Base-by-base conservation (phyloP, 2,888 invertebrate species). In the Tetramorium bicarinatum region DNA sequence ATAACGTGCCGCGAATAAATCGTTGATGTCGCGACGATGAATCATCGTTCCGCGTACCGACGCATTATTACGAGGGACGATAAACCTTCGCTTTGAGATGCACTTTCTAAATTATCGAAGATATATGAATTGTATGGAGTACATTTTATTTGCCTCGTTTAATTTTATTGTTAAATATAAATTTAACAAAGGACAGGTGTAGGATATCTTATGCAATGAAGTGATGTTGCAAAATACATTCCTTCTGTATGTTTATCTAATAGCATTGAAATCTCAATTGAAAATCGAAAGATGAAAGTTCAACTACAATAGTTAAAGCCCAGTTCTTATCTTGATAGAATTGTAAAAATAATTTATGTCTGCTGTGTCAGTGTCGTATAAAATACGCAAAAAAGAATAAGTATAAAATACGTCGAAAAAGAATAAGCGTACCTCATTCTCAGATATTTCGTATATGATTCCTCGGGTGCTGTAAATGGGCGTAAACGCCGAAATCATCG, bases 401-500 rank as follows among this genome's bases (percentile, higher is more conserved):
- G 18, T n/a, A n/a, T n/a, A n/a, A n/a, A n/a, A n/a, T n/a, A n/a
- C n/a, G n/a, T n/a, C n/a, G 18, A 56, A 25, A n/a, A 59, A 4
- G 41, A 71, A 8, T n/a, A 41, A 29, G 18, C 2, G 7, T 47
- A 8, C 3, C 9, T 8, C 0, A 44, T 59, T n/a, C 9, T 11
- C 52, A 2, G 18, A n/a, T 11, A 77, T 67, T 67, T 67, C 13
- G 7, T 38, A 52, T 21, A 11, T 29, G 72, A 86, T 47, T 34
- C 54, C 44, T 13, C 62, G 11, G 64, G 38, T 61, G 62, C 69
- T 59, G 69, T 81, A 85, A 80, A 85, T 82, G 85, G 85, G 83
- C 84, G 84, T 87, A 83, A 79, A 81, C 84, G 75, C 72, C 87
- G 83, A 89, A 90, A 90, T 87, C 76, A 54, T 84, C 81, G 83